A percentile compares a stretch with the other conserved stretches of the same genome.
These are phyloP conservation scores for Cryptocephalus primarius DNA, from an alignment of 2,888 invertebrate genomes.

Conservation along the genomic window DNA sequence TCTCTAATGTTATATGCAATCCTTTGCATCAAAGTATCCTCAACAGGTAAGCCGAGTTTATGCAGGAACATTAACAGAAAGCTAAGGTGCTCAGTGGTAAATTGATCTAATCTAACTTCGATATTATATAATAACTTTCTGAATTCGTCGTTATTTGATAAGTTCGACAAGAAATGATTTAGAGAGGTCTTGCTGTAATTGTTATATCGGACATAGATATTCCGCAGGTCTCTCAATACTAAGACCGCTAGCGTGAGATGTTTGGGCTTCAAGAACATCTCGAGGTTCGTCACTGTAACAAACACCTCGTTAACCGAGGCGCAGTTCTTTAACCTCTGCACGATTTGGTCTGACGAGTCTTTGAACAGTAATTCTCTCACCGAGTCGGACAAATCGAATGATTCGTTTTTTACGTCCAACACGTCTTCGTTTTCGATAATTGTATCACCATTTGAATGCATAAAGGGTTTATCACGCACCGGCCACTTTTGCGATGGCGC, in stretches of 20 bases:
- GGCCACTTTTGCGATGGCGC: too few relatives aligned
- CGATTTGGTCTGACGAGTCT: constrained; percentile 22
- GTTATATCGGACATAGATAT: constrained; percentile 26
- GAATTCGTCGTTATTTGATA: constrained; percentile 27
- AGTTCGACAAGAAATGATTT: constrained; percentile 23
- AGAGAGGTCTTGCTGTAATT: constrained; percentile 6
- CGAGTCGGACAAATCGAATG: constrained; percentile 1
- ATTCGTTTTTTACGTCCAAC: constrained; percentile 6
- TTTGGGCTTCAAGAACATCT: constrained; percentile 11
- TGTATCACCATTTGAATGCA: constrained; percentile 6
- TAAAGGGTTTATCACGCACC: too few relatives aligned
- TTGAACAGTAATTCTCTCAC: constrained; percentile 13
- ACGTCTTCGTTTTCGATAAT: constrained; percentile 4
- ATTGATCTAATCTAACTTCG: constrained; percentile 21
- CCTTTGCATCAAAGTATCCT: constrained; percentile 27
- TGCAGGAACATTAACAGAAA: constrained; percentile 38
- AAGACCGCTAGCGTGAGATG: constrained; percentile 27
- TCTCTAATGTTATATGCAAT: constrained; percentile 29
- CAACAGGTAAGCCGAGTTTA: constrained; percentile 36
- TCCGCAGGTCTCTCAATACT: constrained; percentile 33
- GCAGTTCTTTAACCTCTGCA: constrained; percentile 26
- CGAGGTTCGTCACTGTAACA: constrained; percentile 24
- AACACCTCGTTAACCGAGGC: constrained; percentile 33
- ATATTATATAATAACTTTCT: constrained; percentile 23
- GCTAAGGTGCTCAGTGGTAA: constrained; percentile 34